Evolutionary conservation across 2,113 vertebrate species (phyloP).

Genomic region (Platycercus adscitus): DNA sequence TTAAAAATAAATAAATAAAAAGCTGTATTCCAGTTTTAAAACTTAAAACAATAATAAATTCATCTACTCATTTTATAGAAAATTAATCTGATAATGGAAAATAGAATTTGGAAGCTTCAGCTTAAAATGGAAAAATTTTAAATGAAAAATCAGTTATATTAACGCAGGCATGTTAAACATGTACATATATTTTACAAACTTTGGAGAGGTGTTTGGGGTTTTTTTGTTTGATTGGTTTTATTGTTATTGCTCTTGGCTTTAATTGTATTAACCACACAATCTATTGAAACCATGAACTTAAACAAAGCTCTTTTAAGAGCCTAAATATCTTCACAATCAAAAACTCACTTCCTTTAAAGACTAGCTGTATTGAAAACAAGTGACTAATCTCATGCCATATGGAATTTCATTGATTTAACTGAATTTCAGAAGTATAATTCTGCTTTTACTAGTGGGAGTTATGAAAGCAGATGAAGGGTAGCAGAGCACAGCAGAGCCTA

Average conservation of each 20-base stretch:
- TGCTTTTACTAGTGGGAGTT: constrained; percentile 38
- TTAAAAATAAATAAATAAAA: not conserved
- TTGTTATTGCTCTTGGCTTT: not conserved
- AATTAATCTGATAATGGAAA: not conserved
- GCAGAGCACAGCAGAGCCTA: constrained; percentile 26
- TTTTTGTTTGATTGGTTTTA: not conserved
- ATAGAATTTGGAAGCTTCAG: not conserved
- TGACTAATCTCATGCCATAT: not conserved
- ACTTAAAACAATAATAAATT: not conserved
- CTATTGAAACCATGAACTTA: not conserved
- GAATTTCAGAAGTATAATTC: not conserved
- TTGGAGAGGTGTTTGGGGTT: not conserved
- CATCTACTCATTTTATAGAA: not conserved
- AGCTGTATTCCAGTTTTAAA: not conserved
- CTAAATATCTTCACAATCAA: not conserved
- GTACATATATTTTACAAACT: not conserved
- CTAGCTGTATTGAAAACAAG: not conserved
- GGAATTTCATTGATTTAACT: constrained; percentile 14
- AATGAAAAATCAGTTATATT: not conserved
- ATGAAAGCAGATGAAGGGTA: constrained; percentile 49
- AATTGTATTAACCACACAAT: not conserved
- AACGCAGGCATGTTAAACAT: not conserved
- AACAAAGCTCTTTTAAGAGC: not conserved
- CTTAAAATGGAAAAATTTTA: not conserved
- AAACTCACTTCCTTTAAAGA: not conserved